Evolutionary conservation across 23 tunicate species (phyloP).

Genomic region (Halocynthia roretzi): DNA sequence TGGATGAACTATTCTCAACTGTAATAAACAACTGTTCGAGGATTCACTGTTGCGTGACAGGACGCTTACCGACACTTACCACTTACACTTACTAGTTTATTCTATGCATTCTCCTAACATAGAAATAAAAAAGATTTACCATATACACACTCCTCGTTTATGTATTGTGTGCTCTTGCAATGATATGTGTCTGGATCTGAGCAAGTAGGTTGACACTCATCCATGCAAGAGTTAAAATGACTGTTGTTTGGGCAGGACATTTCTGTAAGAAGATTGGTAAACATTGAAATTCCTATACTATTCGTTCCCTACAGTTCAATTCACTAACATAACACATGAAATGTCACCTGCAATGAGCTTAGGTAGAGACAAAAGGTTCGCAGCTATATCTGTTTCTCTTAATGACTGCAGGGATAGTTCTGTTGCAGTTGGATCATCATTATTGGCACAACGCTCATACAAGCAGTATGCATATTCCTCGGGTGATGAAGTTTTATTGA

Average conservation of each 20-base stretch:
- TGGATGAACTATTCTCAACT: no score
- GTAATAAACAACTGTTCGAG: no score
- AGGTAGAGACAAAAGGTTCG: no score
- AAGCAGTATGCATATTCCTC: conserved; percentile 3
- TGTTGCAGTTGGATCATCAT: not conserved
- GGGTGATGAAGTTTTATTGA: no score
- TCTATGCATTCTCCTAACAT: no score
- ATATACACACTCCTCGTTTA: conserved; percentile 29
- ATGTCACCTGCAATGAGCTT: not conserved
- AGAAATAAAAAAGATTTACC: conserved; percentile 9
- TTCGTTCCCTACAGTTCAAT: not conserved
- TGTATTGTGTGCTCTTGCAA: not conserved
- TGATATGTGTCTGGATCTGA: conserved; percentile 20
- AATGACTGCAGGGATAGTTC: no score
- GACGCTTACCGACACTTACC: no score
- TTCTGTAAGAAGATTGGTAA: not conserved
- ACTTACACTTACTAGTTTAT: no score
- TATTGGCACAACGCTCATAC: conserved; percentile 25
- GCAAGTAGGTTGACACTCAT: conserved; percentile 60
- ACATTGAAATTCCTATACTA: not conserved
- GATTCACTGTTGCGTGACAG: no score
- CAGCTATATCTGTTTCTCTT: no score
- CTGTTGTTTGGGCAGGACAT: conserved; percentile 36
- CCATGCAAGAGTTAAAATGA: conserved; percentile 33
- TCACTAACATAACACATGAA: not conserved